phyloP scores from a whole-genome alignment of 2,113 vertebrate genomes.

The Peromyscus leucopus region DNA sequence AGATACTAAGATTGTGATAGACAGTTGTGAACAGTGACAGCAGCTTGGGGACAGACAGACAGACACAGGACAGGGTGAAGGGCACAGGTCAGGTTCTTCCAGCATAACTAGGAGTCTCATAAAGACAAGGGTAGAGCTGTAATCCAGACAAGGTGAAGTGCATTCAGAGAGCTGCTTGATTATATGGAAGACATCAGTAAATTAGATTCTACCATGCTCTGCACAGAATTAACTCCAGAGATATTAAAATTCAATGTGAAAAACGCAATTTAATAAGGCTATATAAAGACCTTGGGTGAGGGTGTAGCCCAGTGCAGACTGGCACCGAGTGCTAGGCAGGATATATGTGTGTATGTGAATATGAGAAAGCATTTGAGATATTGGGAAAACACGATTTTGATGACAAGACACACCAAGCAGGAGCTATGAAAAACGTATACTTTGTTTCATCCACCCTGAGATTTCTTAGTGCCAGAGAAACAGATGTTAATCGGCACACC shows the following conservation, averaged over 20 bases:
- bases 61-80: background rate
- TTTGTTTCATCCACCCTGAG: background rate
- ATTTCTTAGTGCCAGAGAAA: background rate
- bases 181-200: background rate
- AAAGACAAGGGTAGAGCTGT: background rate
- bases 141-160: background rate
- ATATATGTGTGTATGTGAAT: background rate
- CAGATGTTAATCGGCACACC: background rate
- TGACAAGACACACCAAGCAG: background rate
- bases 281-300: background rate
- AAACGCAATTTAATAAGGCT: background rate
- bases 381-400: background rate
- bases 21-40: background rate
- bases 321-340: too few species aligned
- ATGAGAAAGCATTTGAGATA: background rate
- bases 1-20: background rate
- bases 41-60: background rate
- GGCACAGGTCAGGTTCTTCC: background rate
- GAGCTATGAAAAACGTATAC: background rate
- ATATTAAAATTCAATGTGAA: conserved; percentile 8
- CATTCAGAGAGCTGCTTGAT: background rate
- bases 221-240: background rate
- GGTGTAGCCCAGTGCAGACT: background rate
- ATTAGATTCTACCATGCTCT: background rate
- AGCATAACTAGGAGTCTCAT: background rate